These are phyloP conservation scores for Merodon equestris DNA, from an alignment of 2,888 invertebrate genomes.

Conservation along the genomic window DNA sequence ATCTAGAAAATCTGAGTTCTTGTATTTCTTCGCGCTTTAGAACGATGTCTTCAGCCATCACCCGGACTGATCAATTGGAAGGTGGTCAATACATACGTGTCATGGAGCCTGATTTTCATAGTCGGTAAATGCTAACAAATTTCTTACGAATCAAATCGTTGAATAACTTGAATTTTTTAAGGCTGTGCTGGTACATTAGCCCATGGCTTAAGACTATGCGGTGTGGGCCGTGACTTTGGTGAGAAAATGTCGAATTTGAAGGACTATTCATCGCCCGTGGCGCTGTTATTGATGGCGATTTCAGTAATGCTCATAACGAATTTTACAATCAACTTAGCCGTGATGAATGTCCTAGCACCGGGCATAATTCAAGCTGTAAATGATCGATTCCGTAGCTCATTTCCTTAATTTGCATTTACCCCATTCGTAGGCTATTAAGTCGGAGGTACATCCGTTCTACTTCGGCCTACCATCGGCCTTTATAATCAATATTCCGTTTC, in stretches of 20 bases:
- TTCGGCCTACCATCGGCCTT: slow-evolving; percentile 12
- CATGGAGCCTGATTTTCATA: slow-evolving; percentile 44
- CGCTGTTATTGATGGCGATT: slow-evolving; percentile 1
- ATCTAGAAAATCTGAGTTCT: not conserved
- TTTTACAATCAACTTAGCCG: slow-evolving; percentile 14
- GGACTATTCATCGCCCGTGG: slow-evolving; percentile 6
- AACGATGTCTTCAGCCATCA: slow-evolving; percentile 18
- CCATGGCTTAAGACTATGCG: slow-evolving; percentile 22
- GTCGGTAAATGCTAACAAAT: slow-evolving; percentile 14
- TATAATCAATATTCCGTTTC: slow-evolving; percentile 21
- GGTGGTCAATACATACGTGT: slow-evolving; percentile 13
- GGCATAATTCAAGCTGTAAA: slow-evolving; percentile 39
- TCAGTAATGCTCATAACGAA: slow-evolving; percentile 23
- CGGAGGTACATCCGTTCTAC: slow-evolving; percentile 31
- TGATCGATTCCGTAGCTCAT: not conserved
- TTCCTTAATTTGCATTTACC: not conserved
- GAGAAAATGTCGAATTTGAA: slow-evolving; percentile 7
- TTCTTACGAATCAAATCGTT: not conserved
- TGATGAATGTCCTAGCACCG: slow-evolving; percentile 21
- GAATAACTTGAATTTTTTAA: slow-evolving; percentile 1
- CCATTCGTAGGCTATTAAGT: slow-evolving; percentile 20
- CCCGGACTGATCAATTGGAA: slow-evolving; percentile 40
- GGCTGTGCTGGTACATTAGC: slow-evolving; percentile 40
- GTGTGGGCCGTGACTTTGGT: slow-evolving; percentile 10
- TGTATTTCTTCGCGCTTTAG: not conserved